phyloP scores from a whole-genome alignment of 2,888 invertebrate genomes.

The Orthosia gracilis region DNA sequence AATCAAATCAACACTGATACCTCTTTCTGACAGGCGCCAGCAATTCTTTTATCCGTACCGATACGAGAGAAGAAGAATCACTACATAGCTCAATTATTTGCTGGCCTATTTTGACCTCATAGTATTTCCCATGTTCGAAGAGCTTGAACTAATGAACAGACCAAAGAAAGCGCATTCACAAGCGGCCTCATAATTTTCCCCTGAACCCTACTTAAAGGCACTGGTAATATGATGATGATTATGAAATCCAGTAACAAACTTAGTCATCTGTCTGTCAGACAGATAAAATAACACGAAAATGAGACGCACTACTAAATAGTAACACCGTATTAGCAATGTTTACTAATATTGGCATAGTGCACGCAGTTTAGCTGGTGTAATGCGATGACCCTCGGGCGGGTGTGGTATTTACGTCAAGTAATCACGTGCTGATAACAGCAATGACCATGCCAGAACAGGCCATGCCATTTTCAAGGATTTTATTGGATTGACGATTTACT shows the following conservation, averaged over 20 bases:
- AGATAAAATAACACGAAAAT: neutral
- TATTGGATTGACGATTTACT: conserved; percentile 37
- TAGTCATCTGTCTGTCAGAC: neutral
- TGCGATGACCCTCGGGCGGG: conserved; percentile 46
- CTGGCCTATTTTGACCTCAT: neutral
- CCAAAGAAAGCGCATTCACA: neutral
- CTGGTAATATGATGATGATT: neutral
- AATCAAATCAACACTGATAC: neutral
- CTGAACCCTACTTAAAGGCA: neutral
- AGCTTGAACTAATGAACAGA: neutral
- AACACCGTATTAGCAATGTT: conserved; percentile 23
- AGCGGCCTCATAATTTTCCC: conserved; percentile 6
- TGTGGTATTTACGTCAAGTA: conserved; percentile 56
- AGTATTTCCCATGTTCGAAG: neutral
- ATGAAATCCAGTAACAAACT: neutral
- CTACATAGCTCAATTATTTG: no score
- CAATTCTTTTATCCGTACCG: neutral
- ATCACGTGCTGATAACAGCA: conserved; percentile 57
- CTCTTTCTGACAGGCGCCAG: neutral
- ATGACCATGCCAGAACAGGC: conserved; percentile 52
- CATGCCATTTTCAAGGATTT: conserved; percentile 51
- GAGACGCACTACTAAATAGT: conserved; percentile 12
- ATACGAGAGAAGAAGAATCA: neutral
- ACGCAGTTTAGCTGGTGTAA: conserved; percentile 30
- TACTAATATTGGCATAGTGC: conserved; percentile 32